These are phyloP conservation scores for Drosophila pseudoananassae DNA, from an alignment of 1,140 invertebrate genomes.

Conservation along the genomic window DNA sequence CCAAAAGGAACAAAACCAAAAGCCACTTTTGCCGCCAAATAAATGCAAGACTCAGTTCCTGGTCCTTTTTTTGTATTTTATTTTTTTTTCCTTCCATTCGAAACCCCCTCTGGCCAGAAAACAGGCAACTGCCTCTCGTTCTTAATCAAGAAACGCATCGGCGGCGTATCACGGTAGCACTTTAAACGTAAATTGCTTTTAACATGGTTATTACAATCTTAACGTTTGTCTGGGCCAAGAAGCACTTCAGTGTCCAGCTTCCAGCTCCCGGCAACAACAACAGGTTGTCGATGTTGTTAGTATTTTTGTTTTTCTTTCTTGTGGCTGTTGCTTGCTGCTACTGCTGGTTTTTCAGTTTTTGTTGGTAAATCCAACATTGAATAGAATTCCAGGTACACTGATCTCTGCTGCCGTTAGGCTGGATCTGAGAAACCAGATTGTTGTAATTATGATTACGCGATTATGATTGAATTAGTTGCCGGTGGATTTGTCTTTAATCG, in stretches of 20 bases:
- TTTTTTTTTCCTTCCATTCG: neutral
- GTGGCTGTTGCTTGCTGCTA: neutral
- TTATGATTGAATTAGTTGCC: conserved; percentile 80
- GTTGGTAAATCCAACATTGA: conserved; percentile 9
- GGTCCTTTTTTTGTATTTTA: conserved; percentile 10
- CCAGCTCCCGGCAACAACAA: conserved; percentile 39
- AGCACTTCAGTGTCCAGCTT: conserved; percentile 55
- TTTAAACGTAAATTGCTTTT: conserved; percentile 83
- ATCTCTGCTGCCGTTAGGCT: conserved; percentile 36
- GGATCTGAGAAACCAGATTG: conserved; percentile 39
- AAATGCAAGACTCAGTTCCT: conserved; percentile 60
- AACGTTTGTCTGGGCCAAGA: conserved; percentile 79
- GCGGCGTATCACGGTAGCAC: conserved; percentile 82
- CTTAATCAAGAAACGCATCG: conserved; percentile 82
- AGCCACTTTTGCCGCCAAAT: conserved; percentile 71
- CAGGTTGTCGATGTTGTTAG: conserved; percentile 39
- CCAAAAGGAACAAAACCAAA: conserved; percentile 33
- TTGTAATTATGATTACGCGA: conserved; percentile 80
- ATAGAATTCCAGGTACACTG: conserved; percentile 37
- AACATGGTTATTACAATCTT: conserved; percentile 83
- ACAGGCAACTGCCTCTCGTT: conserved; percentile 31
- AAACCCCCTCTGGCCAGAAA: conserved; percentile 4
- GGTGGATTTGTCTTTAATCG: conserved; percentile 67
- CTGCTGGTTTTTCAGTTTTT: conserved; percentile 13
- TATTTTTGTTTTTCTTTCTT: conserved; percentile 5